Evolutionary conservation across 2,797 vertebrate species (phyloP).

Genomic region (Oceanodroma leucorhoa): DNA sequence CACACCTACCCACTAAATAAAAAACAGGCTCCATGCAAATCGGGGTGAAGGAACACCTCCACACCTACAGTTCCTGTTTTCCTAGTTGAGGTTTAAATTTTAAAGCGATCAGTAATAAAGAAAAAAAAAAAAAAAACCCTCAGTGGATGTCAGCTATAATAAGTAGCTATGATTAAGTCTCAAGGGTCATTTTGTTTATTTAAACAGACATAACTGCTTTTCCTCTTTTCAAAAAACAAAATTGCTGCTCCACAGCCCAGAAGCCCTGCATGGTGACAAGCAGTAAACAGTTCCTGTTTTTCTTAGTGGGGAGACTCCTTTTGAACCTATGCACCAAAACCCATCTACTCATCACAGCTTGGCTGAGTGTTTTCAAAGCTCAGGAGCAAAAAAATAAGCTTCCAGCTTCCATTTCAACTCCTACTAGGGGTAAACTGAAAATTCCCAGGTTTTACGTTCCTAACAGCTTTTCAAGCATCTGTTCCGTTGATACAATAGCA

Average conservation of each 20-base stretch:
- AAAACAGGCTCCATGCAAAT: conserved; percentile 74
- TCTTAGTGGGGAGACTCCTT: conserved; percentile 51
- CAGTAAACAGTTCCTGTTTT: conserved; percentile 72
- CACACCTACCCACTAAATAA: conserved; percentile 74
- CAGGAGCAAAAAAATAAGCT: not conserved
- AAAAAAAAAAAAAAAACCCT: not conserved
- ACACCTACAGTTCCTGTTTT: conserved; percentile 73
- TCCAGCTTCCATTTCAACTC: not conserved
- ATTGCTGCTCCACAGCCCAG: conserved; percentile 59
- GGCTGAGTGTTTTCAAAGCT: not conserved
- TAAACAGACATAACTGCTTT: conserved; percentile 65
- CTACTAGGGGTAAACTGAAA: not conserved
- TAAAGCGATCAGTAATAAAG: conserved; percentile 21
- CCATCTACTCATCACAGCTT: not conserved
- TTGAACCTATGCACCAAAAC: conserved; percentile 42
- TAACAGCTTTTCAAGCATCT: not conserved
- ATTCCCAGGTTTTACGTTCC: not conserved
- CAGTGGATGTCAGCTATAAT: conserved; percentile 20
- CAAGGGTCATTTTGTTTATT: conserved; percentile 67
- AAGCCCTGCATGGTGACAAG: conserved; percentile 48
- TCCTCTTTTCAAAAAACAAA: conserved; percentile 64
- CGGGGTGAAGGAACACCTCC: conserved; percentile 59
- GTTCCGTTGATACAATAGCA: not conserved
- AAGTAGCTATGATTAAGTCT: conserved; percentile 64
- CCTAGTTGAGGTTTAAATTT: conserved; percentile 56